Evolutionary conservation across 1,140 invertebrate genomes (phyloP).

Genomic region (Lepidurus couesii): DNA sequence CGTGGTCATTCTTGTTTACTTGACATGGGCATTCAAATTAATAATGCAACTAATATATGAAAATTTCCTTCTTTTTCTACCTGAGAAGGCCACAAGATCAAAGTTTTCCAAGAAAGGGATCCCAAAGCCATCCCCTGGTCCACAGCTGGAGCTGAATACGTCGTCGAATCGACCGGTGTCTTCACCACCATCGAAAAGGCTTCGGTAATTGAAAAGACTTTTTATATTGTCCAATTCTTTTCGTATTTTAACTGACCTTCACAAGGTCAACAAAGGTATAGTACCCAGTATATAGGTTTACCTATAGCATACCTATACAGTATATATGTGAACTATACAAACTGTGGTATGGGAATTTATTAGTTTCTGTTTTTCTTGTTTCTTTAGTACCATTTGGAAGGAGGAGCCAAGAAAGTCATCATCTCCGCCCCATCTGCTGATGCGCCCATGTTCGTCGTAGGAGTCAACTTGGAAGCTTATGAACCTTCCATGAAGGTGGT

Average conservation of each 20-base stretch:
- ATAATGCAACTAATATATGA: not conserved
- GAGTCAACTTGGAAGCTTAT: slow-evolving; percentile 81
- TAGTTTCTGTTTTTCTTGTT: slow-evolving; percentile 19
- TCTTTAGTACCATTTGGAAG: slow-evolving; percentile 66
- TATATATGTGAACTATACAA: no score
- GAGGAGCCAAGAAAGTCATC: slow-evolving; percentile 93
- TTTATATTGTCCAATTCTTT: no score
- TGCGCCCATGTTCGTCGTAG: slow-evolving; percentile 96
- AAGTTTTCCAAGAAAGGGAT: slow-evolving; percentile 75
- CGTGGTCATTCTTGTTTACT: not conserved
- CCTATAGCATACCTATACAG: no score
- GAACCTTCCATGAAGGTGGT: slow-evolving; percentile 71
- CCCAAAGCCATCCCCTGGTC: slow-evolving; percentile 85
- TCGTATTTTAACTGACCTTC: no score
- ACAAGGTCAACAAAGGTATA: no score
- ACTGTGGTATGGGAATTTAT: no score
- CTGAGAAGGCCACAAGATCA: slow-evolving; percentile 58
- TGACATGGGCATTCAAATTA: not conserved
- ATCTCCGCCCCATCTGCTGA: slow-evolving; percentile 97
- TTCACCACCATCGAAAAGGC: slow-evolving; percentile 94
- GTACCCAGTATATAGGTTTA: no score
- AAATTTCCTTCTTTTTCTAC: slow-evolving; percentile 29
- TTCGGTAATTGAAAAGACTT: slow-evolving; percentile 50
- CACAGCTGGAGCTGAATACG: slow-evolving; percentile 79
- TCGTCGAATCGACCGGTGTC: slow-evolving; percentile 96